Evolutionary conservation across 2,113 vertebrate genomes (phyloP), one percentile per base, ranked within the genome.

Genomic region (Labeo rohita): DNA sequence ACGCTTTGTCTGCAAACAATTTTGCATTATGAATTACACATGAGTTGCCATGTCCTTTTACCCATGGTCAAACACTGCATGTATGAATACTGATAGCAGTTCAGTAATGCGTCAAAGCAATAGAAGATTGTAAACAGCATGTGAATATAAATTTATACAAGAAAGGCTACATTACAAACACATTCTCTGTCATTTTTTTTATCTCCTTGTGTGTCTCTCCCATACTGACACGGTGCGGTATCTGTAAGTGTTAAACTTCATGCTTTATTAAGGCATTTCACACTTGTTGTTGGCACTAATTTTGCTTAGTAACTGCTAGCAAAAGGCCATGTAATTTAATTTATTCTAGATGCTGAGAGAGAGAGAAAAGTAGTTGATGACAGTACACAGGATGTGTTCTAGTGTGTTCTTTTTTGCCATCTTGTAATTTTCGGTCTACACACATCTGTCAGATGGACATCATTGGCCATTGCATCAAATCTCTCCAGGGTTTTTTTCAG

Each of bases 101-200:
- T 73, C 68, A 54, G 81, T 73, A 39, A 70, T 39, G 49, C 39
- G 66, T 84, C 50, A 16, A 84, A 73, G 18, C 68, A 74, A 52
- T 18, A 70, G 28, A 82, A 74, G 52, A 59, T n/a, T 9, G 68
- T 74, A 59, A 83, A 82, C 47, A 43, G 73, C 49, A 83, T 13
- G 49, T 70, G 85, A 49, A 56, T 50, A 56, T 85, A 75, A 81
- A 84, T 81, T 70, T 34, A 73, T 86, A 83, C 45, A 54, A 83
- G 65, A 70, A 68, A 11, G 61, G 50, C 2, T 18, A 74, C 59
- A 66, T 28, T 15, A 56, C 72, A 83, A 28, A 59, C 78, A 80
- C 23, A 18, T 36, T 43, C 18, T 65, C 39, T 21, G 23, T 61
- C 54, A 47, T n/a, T 49, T n/a, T 83, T 36, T 23, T 36, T 47